Base-by-base conservation (phyloP, 2,888 invertebrate species). In the Cantharis rufa region DNA sequence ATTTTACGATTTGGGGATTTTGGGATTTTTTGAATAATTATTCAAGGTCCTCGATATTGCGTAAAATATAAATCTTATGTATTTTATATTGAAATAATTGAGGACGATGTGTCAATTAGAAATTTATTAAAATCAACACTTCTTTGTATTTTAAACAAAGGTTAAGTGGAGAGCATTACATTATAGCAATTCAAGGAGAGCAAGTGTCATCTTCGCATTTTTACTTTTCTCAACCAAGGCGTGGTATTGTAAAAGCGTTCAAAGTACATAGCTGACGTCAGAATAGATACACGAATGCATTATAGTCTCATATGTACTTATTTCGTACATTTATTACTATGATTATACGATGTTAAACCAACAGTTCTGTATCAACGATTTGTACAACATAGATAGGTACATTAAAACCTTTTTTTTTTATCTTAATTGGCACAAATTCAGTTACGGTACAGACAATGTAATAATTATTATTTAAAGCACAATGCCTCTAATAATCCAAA, bases 131-230 rank as follows among this genome's bases (percentile, higher is more conserved):
- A 66, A 66, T 66, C 64, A 24, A 66, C 64, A 66, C 24, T 66
- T 66, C 24, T 21, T 66, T 18, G 64, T 66, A 66, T 66, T 66
- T 21, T 24, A 66, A 66, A 66, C 64, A 66, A 66, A 66, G 64
- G 64, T 24, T 24, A 66, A 66, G 64, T 21, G 21, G 64, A 66
- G 24, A 66, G 64, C 64, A 66, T 66, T 66, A 66, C 18, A 18
- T 71, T 75, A 75, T 71, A 68, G 68, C 61, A 68, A 68, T 62
- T 71, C 75, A 75, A 75, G 75, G 75, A 71, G 71, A 71, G 62
- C 75, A 69, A 75, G 75, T 75, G 69, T 75, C 75, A 75, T 75
- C 75, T 69, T 66, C 69, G 16, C 69, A 71, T 75, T 75, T 75
- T 75, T 75, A 71, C 62, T 75, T 75, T 72, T 62, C 71, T 48